Evolutionary conservation across 2,797 vertebrate species (phyloP).

Genomic region (Acomys russatus): DNA sequence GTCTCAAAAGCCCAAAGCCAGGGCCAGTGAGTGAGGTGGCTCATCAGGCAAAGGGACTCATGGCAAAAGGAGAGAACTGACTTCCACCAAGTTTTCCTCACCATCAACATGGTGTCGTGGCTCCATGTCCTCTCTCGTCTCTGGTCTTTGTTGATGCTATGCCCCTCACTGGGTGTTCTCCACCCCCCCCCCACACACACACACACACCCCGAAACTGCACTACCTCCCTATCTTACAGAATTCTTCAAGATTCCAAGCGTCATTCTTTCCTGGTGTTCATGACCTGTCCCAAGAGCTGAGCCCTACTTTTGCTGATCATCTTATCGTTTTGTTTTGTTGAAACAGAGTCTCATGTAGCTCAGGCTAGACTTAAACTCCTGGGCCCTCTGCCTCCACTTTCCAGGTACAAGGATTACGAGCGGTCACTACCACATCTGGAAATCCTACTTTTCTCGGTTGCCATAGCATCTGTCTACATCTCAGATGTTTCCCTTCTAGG

Average conservation of each 20-base stretch:
- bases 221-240: background rate
- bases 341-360: background rate
- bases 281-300: background rate
- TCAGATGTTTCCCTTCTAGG: background rate
- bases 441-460: slow-evolving; percentile 15
- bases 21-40: background rate
- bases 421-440: background rate
- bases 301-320: background rate
- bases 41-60: background rate
- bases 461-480: background rate
- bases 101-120: no score
- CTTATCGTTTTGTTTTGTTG: background rate
- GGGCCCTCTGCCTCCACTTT: background rate
- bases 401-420: background rate
- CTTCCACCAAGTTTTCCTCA: background rate
- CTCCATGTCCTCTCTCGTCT: background rate
- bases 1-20: background rate
- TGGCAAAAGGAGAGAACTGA: background rate
- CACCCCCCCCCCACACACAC: no score
- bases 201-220: background rate
- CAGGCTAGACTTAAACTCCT: background rate
- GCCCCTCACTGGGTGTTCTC: background rate
- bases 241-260: background rate
- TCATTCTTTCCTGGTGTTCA: background rate
- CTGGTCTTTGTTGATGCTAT: background rate